Evolutionary conservation across 2,113 vertebrate genomes (phyloP).

Genomic region (human): GRCh38 chr17:44100001-44100500

Average conservation of each 20-base stretch:
- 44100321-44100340: neutral
- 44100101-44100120: neutral
- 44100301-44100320: neutral
- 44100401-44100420: slow-evolving; percentile 36
- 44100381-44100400: neutral
- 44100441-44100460: no score
- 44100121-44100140: neutral
- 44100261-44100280: neutral
- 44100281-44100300: neutral
- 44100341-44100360: neutral
- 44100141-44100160: neutral
- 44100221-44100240: neutral
- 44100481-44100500: no score
- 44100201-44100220: neutral
- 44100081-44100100: neutral
- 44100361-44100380: neutral
- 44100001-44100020: no score
- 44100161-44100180: slow-evolving; percentile 16
- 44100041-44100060: neutral
- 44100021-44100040: neutral
- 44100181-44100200: neutral
- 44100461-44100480: no score
- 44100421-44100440: neutral
- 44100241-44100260: neutral
- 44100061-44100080: neutral